phyloP scores from a whole-genome alignment of 2,797 vertebrate species.

The Corythornis leucogaster region DNA sequence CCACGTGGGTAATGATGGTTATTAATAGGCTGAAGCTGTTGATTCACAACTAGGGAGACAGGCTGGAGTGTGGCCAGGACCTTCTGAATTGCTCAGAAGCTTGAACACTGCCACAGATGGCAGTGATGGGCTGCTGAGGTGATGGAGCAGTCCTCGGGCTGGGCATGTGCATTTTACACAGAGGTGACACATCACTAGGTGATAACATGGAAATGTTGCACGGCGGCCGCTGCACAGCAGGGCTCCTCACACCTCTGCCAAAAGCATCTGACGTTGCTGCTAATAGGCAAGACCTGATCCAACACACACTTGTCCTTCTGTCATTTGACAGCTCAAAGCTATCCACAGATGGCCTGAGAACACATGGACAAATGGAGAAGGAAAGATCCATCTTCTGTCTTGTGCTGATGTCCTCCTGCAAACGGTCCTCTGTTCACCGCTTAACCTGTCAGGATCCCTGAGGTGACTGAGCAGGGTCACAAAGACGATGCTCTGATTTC shows the following conservation, averaged over 20 bases:
- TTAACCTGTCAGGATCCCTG: not conserved
- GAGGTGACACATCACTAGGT: conserved; percentile 23
- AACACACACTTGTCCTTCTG: not conserved
- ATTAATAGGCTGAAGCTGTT: conserved; percentile 63
- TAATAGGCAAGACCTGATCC: not conserved
- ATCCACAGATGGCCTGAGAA: not conserved
- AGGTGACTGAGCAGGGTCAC: not conserved
- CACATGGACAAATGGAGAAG: not conserved
- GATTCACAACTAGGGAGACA: conserved; percentile 46
- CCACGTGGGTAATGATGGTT: conserved; percentile 28
- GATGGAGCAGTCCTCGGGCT: not conserved
- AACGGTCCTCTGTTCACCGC: not conserved
- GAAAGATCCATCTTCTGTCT: not conserved
- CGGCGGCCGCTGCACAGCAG: not conserved
- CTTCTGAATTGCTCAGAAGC: conserved; percentile 5
- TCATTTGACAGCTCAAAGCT: not conserved
- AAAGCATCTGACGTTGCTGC: not conserved
- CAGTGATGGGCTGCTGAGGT: conserved; percentile 12
- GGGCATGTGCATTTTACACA: not conserved
- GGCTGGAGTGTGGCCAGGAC: conserved; percentile 42
- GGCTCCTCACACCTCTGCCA: conserved; percentile 2
- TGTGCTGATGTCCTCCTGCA: not conserved
- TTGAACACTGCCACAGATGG: not conserved
- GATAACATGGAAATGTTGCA: not conserved
- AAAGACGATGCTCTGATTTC: not conserved